These are phyloP conservation scores for Macrostomum cliftonense DNA, from an alignment of 2,888 invertebrate genomes.

Conservation along the genomic window DNA sequence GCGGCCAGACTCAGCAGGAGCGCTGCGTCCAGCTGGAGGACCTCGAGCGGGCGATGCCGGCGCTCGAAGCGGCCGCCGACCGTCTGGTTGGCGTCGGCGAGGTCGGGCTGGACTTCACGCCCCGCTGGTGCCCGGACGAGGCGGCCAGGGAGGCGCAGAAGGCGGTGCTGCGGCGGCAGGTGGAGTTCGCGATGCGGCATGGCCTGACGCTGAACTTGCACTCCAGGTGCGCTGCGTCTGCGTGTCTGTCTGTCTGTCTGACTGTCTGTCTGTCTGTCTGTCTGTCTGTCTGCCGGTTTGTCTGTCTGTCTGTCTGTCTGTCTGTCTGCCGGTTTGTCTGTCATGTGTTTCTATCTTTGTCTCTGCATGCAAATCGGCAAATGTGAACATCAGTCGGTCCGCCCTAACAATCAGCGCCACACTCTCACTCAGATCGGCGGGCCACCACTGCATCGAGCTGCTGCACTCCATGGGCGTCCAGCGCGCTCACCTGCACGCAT, in stretches of 20 bases:
- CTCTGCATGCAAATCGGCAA: too few relatives aligned
- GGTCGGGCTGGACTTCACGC: constrained; percentile 38
- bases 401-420: too few relatives aligned
- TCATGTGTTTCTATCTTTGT: too few relatives aligned
- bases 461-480: constrained; percentile 19
- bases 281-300: too few relatives aligned
- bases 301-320: too few relatives aligned
- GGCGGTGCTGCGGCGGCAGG: constrained; percentile 30
- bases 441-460: neutral
- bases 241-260: too few relatives aligned
- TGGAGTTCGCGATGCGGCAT: constrained; percentile 19
- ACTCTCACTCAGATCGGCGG: neutral
- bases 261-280: too few relatives aligned
- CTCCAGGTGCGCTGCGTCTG: neutral
- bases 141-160: constrained; percentile 32
- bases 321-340: too few relatives aligned
- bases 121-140: constrained; percentile 24
- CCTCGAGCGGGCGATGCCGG: constrained; percentile 24
- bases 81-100: constrained; percentile 34
- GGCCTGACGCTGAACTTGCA: constrained; percentile 19
- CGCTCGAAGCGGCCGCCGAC: constrained; percentile 24
- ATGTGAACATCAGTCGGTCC: too few relatives aligned
- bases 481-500: constrained; percentile 37
- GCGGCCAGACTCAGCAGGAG: neutral
- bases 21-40: constrained; percentile 17